Evolutionary conservation across 2,113 vertebrate species (phyloP), one percentile per base, ranked within the genome.

Genomic region (Calidris pugnax): DNA sequence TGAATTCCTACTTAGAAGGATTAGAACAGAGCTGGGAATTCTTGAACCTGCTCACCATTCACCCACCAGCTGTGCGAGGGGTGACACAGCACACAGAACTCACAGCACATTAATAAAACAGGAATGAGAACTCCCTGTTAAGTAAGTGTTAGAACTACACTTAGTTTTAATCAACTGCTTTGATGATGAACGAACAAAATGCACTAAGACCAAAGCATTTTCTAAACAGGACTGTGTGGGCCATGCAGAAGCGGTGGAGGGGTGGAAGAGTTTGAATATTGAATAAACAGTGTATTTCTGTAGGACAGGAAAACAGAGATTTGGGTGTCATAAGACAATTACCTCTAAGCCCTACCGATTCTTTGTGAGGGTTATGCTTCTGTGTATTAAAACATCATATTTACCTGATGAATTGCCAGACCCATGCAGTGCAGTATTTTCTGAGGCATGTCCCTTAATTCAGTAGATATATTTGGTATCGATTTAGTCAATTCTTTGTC

Each of bases 371-470:
- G 15, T 23, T 66, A 24, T 37, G 21, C 14, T 39, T 63, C 41
- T 68, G 12, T 20, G 10, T 18, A 7, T 20, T 55, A 69, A 71
- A 78, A 41, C 4, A 19, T 55, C 4, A 8, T 57, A 76, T 50
- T 97, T 97, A 99, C 99, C 99, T 99, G 99, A 95, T 99, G 99
- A 97, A 99, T 97, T 55, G 99, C 99, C 95, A 99, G 87, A 43
- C 99, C 99, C 98, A 99, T 97, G 93, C 99, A 99, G 47, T 98
- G 98, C 85, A 99, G 97, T 43, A 98, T 98, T 97, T 98, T 97
- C 95, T 99, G 98, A 43, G 99, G 99, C 97, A 99, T 98, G 30
- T 99, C 99, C 96, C 97, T 99, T 63, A 99, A 95, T 43, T 99
- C 98, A 60, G 83, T 93, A 68, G 97, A 95, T 83, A 99, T 85